Evolutionary conservation across 1,140 invertebrate species (phyloP).

Genomic region (Psilanteris sp.): DNA sequence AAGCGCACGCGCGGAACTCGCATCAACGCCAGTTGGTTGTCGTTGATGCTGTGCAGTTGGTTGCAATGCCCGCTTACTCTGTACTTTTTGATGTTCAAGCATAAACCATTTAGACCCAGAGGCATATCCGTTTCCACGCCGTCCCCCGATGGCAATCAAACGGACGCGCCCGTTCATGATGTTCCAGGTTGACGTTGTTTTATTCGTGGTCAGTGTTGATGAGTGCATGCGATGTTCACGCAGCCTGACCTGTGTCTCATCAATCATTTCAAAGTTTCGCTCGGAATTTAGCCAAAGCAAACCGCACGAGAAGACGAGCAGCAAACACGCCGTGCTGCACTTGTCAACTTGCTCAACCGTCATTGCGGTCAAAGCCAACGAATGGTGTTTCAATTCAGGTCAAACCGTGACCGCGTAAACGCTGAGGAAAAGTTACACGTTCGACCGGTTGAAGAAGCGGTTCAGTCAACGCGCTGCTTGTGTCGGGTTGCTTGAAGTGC

Average conservation of each 20-base stretch:
- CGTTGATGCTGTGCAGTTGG: conserved; percentile 36
- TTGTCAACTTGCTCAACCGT: too few species aligned
- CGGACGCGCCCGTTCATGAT: conserved; percentile 10
- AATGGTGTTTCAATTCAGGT: too few species aligned
- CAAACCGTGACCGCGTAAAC: too few species aligned
- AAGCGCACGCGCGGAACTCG: conserved; percentile 29
- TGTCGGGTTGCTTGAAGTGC: too few species aligned
- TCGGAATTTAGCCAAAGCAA: conserved; percentile 23
- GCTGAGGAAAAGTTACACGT: too few species aligned
- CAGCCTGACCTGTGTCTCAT: conserved; percentile 46
- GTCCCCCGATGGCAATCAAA: conserved; percentile 40
- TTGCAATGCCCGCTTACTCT: conserved; percentile 27
- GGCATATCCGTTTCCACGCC: too few species aligned
- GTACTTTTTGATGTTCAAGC: too few species aligned
- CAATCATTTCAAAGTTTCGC: conserved; percentile 10
- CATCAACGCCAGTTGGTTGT: conserved; percentile 11
- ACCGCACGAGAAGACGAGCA: conserved; percentile 52
- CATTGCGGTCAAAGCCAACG: too few species aligned
- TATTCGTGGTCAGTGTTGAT: conserved; percentile 57
- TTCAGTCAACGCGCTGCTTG: too few species aligned
- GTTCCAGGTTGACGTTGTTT: conserved; percentile 19
- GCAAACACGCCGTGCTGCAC: too few species aligned
- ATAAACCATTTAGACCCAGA: too few species aligned
- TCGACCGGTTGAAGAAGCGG: too few species aligned
- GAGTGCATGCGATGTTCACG: conserved; percentile 71